Base-by-base conservation (phyloP, 1,140 invertebrate species). In the Lepidostoma basale region DNA sequence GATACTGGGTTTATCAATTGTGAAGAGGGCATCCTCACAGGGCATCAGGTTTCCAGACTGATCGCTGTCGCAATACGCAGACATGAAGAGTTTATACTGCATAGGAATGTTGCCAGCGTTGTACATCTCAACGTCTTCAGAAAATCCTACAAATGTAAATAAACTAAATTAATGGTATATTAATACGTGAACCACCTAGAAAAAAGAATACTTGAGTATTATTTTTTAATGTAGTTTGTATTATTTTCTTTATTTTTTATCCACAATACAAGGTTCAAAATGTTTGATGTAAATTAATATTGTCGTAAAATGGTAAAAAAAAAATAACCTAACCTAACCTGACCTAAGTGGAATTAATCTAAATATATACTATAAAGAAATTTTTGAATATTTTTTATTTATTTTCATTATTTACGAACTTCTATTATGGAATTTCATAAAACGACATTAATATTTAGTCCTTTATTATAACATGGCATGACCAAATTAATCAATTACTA, bases 71-170 rank as follows among this genome's bases (percentile, higher is more conserved):
- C 58, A 62, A 16, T 59, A 62, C 9, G 26, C 16, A n/a, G 58
- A 33, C 18, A 73, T 59, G 22, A 54, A 73, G 25, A 73, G 10
- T 23, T 67, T 69, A 22, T 67, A 67, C 10, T 69, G 14, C 66
- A 63, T 73, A 6, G 59, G 30, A 9, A 69, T 69, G 14, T 39
- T 56, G 16, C 70, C 70, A 0, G 67, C 63, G 45, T 73, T 73
- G 16, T 40, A 67, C 62, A 73, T 63, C 20, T 69, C 70, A n/a
- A 73, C 42, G 10, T 58, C 59, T 63, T 73, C 70, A 8, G 67
- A 33, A 5, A 42, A 49, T 20, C 67, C 67, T 69, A 33, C 42
- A 66, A 56, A 39, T 3, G 9, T 28, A 4, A 45, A 39, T 36
- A 22, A 20, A 22, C 0, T 6, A 45, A 20, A 45, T 20, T 16